phyloP scores from a whole-genome alignment of 2,113 vertebrate species.

The Poeciliopsis occidentalis region DNA sequence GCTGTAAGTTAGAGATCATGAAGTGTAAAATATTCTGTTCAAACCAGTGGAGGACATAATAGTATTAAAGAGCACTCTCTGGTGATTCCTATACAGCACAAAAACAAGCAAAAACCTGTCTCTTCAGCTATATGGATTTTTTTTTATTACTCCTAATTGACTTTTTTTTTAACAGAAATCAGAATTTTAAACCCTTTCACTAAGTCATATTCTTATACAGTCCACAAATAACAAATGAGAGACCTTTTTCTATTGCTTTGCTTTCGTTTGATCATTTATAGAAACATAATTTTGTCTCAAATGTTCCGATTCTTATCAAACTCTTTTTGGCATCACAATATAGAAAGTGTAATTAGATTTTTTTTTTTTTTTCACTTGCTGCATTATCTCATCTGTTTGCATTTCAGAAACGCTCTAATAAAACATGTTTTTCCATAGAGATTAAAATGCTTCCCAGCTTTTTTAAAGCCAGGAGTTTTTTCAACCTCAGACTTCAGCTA shows the following conservation, averaged over 20 bases:
- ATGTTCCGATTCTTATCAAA: conserved; percentile 14
- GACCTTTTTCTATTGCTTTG: conserved; percentile 3
- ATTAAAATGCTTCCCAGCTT: conserved; percentile 21
- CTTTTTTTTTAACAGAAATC: not conserved
- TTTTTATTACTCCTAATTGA: not conserved
- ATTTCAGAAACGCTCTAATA: conserved; percentile 30
- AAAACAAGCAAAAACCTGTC: conserved; percentile 39
- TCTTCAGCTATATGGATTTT: conserved; percentile 2
- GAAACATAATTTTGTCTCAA: not conserved
- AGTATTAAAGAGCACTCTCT: conserved; percentile 73
- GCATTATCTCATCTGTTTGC: conserved; percentile 54
- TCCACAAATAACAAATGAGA: not conserved
- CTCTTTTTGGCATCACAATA: conserved; percentile 3
- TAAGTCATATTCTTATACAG: not conserved
- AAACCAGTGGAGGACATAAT: conserved; percentile 72
- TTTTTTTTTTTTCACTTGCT: conserved; percentile 5
- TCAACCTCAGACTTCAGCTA: not conserved
- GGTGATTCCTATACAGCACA: conserved; percentile 58
- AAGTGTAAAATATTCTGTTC: conserved; percentile 50
- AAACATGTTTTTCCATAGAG: conserved; percentile 33
- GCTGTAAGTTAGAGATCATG: conserved; percentile 6
- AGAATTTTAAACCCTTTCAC: not conserved
- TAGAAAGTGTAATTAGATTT: conserved; percentile 31
- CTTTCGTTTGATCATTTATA: not conserved
- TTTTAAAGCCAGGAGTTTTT: conserved; percentile 13